Conservation (phyloP, 2,797 vertebrate species). For the Acanthornis magna region DNA sequence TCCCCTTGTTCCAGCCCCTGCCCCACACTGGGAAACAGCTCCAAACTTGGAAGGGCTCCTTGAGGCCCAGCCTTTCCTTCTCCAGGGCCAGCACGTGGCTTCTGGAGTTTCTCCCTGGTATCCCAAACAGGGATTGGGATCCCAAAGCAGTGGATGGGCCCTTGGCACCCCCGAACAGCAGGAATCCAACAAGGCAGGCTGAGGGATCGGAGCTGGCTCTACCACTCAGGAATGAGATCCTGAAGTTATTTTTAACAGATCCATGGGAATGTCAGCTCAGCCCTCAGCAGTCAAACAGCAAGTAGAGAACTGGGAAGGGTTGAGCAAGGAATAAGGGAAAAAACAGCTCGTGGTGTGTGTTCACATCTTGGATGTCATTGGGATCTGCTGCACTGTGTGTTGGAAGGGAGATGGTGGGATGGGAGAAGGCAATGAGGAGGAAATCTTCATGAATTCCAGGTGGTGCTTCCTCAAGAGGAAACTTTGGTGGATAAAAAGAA, state of each 20-base stretch:
- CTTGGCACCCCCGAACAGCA: not conserved
- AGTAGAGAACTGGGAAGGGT: not conserved
- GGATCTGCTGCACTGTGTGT: not conserved
- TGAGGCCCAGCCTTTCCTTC: not conserved
- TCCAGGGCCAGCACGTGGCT: not conserved
- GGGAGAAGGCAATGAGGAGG: not conserved
- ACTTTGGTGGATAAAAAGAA: not conserved
- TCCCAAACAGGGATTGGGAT: not conserved
- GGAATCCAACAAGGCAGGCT: not conserved
- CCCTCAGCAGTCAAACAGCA: slow-evolving; percentile 18
- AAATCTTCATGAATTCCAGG: not conserved
- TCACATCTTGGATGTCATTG: not conserved
- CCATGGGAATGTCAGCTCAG: not conserved
- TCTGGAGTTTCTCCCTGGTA: not conserved
- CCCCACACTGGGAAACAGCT: not conserved
- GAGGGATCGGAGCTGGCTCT: not conserved
- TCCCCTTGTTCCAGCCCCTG: not conserved
- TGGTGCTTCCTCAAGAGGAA: not conserved
- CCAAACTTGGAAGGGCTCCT: not conserved
- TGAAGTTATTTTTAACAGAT: not conserved
- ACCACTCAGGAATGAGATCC: not conserved
- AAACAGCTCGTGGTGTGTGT: not conserved
- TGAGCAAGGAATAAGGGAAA: not conserved
- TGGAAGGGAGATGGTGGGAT: not conserved
- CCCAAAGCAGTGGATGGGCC: not conserved